Evolutionary conservation across 2,888 invertebrate species (phyloP).

Genomic region (Caenorhabditis sinica): DNA sequence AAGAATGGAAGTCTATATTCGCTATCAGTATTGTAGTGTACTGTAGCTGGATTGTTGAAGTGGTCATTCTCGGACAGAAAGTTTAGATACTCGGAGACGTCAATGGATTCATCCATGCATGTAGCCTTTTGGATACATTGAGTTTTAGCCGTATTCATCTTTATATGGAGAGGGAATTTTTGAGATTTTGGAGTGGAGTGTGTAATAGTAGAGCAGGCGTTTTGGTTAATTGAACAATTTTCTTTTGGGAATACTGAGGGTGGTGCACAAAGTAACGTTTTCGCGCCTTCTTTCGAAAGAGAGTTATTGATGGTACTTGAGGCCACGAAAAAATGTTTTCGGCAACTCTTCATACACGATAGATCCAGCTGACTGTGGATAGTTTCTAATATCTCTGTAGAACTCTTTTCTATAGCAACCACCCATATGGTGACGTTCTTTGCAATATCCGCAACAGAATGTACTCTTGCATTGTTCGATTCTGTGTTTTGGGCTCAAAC

Average conservation of each 20-base stretch:
- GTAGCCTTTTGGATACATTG: background rate
- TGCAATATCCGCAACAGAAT: background rate
- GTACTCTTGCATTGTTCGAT: background rate
- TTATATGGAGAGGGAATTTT: background rate
- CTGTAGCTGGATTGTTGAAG: no score
- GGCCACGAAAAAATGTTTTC: slow-evolving; percentile 6
- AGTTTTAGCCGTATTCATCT: background rate
- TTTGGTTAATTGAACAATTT: background rate
- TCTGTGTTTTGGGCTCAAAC: background rate
- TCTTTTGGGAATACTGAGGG: background rate
- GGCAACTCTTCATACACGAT: background rate
- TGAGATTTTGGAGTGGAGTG: background rate
- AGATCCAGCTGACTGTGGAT: background rate
- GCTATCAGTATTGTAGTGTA: no score
- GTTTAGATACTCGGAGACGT: no score
- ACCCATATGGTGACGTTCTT: background rate
- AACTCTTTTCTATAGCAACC: background rate
- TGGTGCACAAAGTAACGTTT: background rate
- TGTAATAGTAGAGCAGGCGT: background rate
- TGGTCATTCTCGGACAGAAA: no score
- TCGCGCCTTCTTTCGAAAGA: background rate
- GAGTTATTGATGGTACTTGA: background rate
- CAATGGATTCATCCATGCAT: background rate
- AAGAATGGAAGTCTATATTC: no score
- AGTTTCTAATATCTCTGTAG: background rate